These are phyloP conservation scores for Clarias batrachus DNA, from an alignment of 2,113 vertebrate genomes.

Conservation along the genomic window DNA sequence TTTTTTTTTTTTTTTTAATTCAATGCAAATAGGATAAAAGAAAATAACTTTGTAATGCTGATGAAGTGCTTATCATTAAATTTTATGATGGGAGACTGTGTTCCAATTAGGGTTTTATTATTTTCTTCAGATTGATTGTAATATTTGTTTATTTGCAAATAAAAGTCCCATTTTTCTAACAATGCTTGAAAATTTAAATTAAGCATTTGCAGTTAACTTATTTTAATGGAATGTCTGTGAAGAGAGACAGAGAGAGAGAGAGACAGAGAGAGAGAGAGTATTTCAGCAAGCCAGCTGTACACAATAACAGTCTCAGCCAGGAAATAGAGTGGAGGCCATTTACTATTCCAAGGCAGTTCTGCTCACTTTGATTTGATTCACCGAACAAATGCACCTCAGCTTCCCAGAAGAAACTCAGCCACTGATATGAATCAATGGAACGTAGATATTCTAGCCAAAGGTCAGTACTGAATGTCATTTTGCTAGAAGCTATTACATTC, in stretches of 20 bases:
- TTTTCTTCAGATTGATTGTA: not conserved
- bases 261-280: not conserved
- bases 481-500: conserved; percentile 14
- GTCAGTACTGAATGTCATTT: conserved; percentile 26
- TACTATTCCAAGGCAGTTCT: conserved; percentile 29
- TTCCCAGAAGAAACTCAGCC: conserved; percentile 18
- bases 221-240: not conserved
- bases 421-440: conserved; percentile 38
- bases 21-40: not conserved
- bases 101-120: not conserved
- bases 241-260: not conserved
- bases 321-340: conserved; percentile 28
- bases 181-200: too few species aligned
- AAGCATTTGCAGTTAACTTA: not conserved
- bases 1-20: too few species aligned
- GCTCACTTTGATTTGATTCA: conserved; percentile 34
- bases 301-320: conserved; percentile 5
- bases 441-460: conserved; percentile 35
- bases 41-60: not conserved
- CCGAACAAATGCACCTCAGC: conserved; percentile 24
- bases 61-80: not conserved
- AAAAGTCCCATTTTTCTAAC: conserved; percentile 10
- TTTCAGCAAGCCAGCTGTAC: not conserved
- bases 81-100: not conserved
- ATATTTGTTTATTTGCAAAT: conserved; percentile 8